Conservation (phyloP, 2,113 vertebrate genomes). For the Bubalus kerabau region DNA sequence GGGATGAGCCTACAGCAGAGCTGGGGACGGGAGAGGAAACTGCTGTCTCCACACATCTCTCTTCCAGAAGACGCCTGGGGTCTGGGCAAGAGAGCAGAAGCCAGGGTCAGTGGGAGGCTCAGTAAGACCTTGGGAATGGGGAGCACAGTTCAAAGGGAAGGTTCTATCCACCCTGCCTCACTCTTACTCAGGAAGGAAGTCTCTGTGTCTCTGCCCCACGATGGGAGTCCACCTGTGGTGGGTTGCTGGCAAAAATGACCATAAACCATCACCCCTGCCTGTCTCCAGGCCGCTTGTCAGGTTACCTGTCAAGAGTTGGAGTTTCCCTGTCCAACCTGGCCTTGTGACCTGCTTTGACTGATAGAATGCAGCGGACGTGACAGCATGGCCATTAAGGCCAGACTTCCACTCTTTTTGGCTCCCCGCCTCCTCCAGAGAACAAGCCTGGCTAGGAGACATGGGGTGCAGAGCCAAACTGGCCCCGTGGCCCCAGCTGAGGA, state of each 20-base stretch:
- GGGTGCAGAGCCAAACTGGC: neutral
- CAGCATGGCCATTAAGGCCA: accelerated
- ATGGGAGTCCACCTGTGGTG: accelerated
- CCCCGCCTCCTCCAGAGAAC: neutral
- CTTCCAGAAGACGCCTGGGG: neutral
- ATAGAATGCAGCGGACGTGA: neutral
- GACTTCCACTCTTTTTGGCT: no score
- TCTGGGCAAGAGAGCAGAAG: neutral
- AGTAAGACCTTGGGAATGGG: neutral
- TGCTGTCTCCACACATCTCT: accelerated
- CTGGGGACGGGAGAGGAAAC: neutral
- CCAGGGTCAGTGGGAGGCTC: no score
- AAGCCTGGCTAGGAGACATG: neutral
- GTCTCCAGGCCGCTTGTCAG: accelerated
- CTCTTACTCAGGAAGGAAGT: neutral
- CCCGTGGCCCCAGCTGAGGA: accelerated
- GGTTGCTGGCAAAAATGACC: neutral
- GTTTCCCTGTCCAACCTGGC: neutral
- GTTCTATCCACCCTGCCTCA: neutral
- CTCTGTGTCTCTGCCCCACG: neutral
- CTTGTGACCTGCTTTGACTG: neutral
- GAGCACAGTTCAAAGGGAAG: neutral
- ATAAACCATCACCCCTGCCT: neutral
- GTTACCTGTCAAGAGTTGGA: neutral
- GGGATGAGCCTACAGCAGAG: accelerated